Conservation (phyloP, 1,140 invertebrate genomes). For the Frieseomelitta varia region DNA sequence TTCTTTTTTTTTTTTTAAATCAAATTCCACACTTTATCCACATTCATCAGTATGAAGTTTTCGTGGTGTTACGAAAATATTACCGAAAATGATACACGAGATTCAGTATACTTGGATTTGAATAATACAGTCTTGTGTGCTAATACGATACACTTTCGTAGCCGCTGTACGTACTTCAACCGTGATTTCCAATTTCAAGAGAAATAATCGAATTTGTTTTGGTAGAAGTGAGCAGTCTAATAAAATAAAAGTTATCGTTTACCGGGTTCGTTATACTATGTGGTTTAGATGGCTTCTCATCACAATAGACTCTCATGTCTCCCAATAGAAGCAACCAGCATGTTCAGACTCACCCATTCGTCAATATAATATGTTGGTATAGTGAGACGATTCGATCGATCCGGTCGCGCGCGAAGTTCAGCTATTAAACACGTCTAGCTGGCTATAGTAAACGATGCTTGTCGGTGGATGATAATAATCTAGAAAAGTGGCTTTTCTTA, state of each 20-base stretch:
- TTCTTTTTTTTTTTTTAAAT: too few relatives aligned
- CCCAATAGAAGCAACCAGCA: not conserved
- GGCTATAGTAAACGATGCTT: not conserved
- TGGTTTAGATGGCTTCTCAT: not conserved
- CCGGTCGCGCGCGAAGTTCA: constrained; percentile 9
- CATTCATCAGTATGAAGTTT: too few relatives aligned
- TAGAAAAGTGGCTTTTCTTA: not conserved
- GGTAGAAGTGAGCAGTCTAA: not conserved
- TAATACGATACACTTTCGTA: too few relatives aligned
- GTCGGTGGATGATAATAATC: not conserved
- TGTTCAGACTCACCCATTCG: constrained; percentile 25
- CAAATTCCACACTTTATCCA: too few relatives aligned
- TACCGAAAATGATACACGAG: too few relatives aligned
- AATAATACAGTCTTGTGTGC: too few relatives aligned
- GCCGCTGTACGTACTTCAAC: too few relatives aligned
- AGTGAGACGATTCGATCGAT: constrained; percentile 46
- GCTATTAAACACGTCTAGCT: constrained; percentile 35
- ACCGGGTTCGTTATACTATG: not conserved
- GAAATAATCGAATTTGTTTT: not conserved
- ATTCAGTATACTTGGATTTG: too few relatives aligned
- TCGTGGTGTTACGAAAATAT: too few relatives aligned
- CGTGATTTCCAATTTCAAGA: not conserved
- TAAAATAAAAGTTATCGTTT: not conserved
- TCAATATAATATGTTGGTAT: constrained; percentile 36
- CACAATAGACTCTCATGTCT: not conserved